Base-by-base conservation (phyloP, 30 jellyfish, hydroid and myxozoan genomes). In the Chrysaora quinquecirrha region DNA sequence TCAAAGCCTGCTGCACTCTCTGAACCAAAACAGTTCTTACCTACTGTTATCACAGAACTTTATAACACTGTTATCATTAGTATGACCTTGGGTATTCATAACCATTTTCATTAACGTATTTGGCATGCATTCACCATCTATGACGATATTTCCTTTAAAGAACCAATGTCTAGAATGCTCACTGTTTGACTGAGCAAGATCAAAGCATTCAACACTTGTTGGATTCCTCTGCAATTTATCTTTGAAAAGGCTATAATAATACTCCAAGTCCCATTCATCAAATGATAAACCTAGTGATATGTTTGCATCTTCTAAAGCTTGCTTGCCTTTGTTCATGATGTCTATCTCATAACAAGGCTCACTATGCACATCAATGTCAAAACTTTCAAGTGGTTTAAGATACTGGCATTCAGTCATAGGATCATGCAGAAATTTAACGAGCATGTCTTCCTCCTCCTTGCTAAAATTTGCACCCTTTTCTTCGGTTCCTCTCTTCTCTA, bases 121-220 rank as follows among this genome's bases (percentile, higher is more conserved):
- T 3, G 87, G 68, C 89, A 68, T 77, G 29, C n/a, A 24, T 18
- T 65, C 75, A 30, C 82, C 80, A 71, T 90, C 94, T 49, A 90
- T 67, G 20, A 84, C 56, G 75, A 90, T 85, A 34, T 76, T 65
- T 11, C 97, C 97, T 71, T 84, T 90, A 67, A 90, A 90, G 72
- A 90, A 90, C 97, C 97, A 90, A 77, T 90, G 97, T 31, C 97
- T 80, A 20, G 94, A 83, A 67, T 90, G 97, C 66, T 90, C 97
- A 77, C 96, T 83, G 71, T 90, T 90, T 21, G 97, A 90, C 73
- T 90, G 97, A 4, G 96, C 97, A 4, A 90, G 77, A 78, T 90
- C 97, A 77, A 90, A 90, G 67, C 96, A 90, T 61, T 90, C 97
- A 6, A 90, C 97, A 60, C 85, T 90, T 52, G 97, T 84, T 31